Conservation (phyloP, 2,113 vertebrate species). For the Elgaria multicarinata region DNA sequence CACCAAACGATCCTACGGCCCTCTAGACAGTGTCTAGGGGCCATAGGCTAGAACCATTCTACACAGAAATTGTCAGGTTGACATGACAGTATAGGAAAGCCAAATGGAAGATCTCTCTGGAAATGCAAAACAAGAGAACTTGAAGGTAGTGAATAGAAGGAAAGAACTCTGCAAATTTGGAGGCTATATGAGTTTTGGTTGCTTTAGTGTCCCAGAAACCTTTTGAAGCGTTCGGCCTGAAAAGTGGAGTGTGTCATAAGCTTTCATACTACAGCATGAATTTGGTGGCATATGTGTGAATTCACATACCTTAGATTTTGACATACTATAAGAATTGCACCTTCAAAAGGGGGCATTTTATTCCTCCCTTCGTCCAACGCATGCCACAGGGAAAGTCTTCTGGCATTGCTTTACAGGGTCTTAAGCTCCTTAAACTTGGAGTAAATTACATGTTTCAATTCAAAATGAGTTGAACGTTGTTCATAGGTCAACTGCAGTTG, state of each 20-base stretch:
- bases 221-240: not conserved
- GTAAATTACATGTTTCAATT: not conserved
- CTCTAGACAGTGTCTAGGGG: no score
- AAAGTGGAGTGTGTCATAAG: not conserved
- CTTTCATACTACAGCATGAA: not conserved
- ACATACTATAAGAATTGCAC: not conserved
- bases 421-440: not conserved
- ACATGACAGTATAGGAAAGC: not conserved
- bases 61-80: not conserved
- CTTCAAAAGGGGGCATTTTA: not conserved
- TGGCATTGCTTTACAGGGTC: not conserved
- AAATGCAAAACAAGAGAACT: not conserved
- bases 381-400: not conserved
- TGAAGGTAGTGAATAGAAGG: not conserved
- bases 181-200: no score
- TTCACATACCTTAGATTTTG: not conserved
- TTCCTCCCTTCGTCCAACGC: not conserved
- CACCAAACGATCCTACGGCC: no score
- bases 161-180: not conserved
- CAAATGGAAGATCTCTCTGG: not conserved
- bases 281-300: not conserved
- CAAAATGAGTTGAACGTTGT: not conserved
- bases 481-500: not conserved
- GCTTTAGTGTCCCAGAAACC: not conserved
- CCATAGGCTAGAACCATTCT: not conserved